Conservation (phyloP, 2,113 vertebrate species). For the Columbina picui region DNA sequence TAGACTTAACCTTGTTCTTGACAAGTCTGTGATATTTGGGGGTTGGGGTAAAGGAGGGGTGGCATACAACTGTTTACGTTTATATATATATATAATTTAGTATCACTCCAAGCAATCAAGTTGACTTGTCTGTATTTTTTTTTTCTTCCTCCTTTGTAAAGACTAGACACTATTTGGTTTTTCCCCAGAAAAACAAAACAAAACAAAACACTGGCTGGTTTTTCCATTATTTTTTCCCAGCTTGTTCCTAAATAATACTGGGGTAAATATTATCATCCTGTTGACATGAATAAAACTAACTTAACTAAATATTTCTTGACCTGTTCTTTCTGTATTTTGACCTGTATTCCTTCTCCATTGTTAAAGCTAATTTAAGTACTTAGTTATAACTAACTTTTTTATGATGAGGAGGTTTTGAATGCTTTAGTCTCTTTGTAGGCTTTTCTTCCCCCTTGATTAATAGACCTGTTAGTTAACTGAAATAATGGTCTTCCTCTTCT, state of each 20-base stretch:
- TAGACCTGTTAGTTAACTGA: background rate
- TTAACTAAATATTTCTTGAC: conserved; percentile 1
- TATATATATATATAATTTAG: background rate
- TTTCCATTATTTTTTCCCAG: background rate
- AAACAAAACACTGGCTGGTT: background rate
- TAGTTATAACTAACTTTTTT: background rate
- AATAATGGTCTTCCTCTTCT: background rate
- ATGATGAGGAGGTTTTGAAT: background rate
- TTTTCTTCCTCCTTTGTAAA: background rate
- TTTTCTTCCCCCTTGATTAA: background rate
- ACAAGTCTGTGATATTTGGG: background rate
- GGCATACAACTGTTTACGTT: background rate
- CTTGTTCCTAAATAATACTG: background rate
- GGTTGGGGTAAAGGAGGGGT: background rate
- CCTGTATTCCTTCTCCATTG: background rate
- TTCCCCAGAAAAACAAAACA: background rate
- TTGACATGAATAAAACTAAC: background rate
- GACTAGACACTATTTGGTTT: background rate
- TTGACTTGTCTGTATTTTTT: background rate
- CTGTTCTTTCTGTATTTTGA: conserved; percentile 7
- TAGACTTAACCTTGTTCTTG: background rate
- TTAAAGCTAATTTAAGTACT: background rate
- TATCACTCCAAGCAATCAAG: background rate
- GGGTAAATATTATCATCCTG: background rate
- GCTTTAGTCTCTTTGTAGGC: background rate